These are phyloP conservation scores for Podabrus alpinus DNA, from an alignment of 2,888 invertebrate species.

Conservation along the genomic window DNA sequence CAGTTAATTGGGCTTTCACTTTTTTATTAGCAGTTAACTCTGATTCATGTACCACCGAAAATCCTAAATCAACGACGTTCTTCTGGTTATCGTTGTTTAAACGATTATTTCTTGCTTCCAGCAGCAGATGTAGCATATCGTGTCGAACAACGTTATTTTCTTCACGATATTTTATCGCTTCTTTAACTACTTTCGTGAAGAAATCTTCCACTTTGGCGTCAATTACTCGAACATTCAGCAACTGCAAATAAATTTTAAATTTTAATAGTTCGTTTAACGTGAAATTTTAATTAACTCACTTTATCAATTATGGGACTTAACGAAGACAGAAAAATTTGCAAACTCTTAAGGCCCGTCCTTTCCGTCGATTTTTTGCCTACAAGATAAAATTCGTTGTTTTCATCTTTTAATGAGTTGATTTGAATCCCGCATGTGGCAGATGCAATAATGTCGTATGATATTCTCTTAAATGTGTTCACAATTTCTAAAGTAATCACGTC, in stretches of 20 bases:
- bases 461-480: not conserved
- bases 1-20: too few relatives aligned
- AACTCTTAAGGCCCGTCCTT: not conserved
- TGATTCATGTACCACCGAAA: not conserved
- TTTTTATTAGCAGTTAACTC: conserved; percentile 15
- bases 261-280: not conserved
- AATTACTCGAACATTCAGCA: conserved; percentile 38
- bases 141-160: conserved; percentile 53
- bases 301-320: not conserved
- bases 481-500: not conserved
- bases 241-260: not conserved
- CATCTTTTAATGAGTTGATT: not conserved
- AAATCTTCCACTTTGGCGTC: conserved; percentile 47
- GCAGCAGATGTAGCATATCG: too few relatives aligned
- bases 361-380: not conserved
- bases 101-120: conserved; percentile 51
- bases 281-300: not conserved
- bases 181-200: conserved; percentile 51
- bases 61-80: not conserved
- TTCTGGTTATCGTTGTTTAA: conserved; percentile 11
- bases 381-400: not conserved
- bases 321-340: not conserved
- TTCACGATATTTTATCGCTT: conserved; percentile 48
- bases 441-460: not conserved
- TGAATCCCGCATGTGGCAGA: not conserved